These are phyloP conservation scores for Copidosoma floridanum DNA, from an alignment of 1,140 invertebrate species.

Conservation along the genomic window DNA sequence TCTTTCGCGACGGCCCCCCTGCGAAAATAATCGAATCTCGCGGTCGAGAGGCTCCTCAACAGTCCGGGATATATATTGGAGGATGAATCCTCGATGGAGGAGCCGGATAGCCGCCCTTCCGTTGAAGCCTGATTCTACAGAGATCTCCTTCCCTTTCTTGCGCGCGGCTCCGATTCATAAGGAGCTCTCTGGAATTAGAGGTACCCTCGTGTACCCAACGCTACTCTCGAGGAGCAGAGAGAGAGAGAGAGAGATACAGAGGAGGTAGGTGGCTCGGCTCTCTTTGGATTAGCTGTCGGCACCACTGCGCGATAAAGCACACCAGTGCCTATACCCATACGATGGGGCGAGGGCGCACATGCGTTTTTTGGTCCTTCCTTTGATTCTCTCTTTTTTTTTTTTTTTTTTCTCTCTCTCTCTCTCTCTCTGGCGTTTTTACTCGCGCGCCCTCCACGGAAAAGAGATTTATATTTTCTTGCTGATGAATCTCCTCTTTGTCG, in stretches of 20 bases:
- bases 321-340: not conserved
- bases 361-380: constrained; percentile 9
- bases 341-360: constrained; percentile 11
- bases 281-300: constrained; percentile 21
- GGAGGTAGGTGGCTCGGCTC: not conserved
- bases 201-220: too few species aligned
- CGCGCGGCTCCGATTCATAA: constrained; percentile 5
- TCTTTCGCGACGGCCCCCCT: constrained; percentile 1
- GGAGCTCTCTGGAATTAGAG: not conserved
- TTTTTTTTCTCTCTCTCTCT: constrained; percentile 1
- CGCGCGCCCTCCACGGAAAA: not conserved
- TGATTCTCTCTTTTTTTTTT: not conserved
- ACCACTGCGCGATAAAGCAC: constrained; percentile 7
- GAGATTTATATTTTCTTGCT: not conserved
- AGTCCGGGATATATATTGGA: constrained; percentile 7
- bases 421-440: not conserved
- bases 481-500: not conserved
- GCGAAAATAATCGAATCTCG: constrained; percentile 44
- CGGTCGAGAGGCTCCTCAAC: constrained; percentile 28
- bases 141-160: too few species aligned
- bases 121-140: constrained; percentile 5
- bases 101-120: not conserved
- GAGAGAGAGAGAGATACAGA: not conserved
- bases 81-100: constrained; percentile 14
- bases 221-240: too few species aligned